Evolutionary conservation across 2,888 invertebrate species (phyloP), one percentile per base, ranked within the genome.

Genomic region (Cosmia pyralina): DNA sequence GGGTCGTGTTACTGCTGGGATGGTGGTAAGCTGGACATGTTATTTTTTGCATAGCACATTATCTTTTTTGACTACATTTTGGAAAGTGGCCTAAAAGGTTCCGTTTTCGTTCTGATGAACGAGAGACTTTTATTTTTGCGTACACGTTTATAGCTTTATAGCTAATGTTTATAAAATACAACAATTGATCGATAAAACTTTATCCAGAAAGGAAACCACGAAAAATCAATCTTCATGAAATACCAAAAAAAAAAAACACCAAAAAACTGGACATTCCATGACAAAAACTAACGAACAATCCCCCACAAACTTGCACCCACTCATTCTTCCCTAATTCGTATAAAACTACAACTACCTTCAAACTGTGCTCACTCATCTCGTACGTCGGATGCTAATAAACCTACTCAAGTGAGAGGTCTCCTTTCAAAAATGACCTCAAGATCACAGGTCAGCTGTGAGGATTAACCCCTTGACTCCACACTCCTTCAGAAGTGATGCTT

Each of bases 361-460:
- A 79, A 82, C 68, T 59, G 72, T 85, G 86, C 58, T 85, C 87
- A 87, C n/a, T 85, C 83, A 87, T 75, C 59, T 75, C 70, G 67
- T 66, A 62, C 59, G 69, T 69, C 70, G 75, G 77, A 76, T 75
- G 82, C 87, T 84, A 87, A 86, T 86, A 86, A 87, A 87, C 73
- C 17, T 78, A 67, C 71, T 85, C 79, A 79, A 86, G 86, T 85
- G 86, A 67, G 67, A 72, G 69, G 75, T 80, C 84, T 85, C 86
- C 86, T 79, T 83, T 87, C 86, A 86, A 85, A 87, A 86, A 85
- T 86, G 87, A 85, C 86, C 86, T 79, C 78, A 85, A 77, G 83
- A 82, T 85, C 77, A 85, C 79, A 86, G 84, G 84, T 86, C 83
- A 86, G 76, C 81, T 76, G 87, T 81, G 63, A 77, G 81, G 85